A percentile compares a stretch with the other conserved stretches of the same genome.
phyloP scores from a whole-genome alignment of 2,113 vertebrate species.

The Syngnathoides biaculeatus region DNA sequence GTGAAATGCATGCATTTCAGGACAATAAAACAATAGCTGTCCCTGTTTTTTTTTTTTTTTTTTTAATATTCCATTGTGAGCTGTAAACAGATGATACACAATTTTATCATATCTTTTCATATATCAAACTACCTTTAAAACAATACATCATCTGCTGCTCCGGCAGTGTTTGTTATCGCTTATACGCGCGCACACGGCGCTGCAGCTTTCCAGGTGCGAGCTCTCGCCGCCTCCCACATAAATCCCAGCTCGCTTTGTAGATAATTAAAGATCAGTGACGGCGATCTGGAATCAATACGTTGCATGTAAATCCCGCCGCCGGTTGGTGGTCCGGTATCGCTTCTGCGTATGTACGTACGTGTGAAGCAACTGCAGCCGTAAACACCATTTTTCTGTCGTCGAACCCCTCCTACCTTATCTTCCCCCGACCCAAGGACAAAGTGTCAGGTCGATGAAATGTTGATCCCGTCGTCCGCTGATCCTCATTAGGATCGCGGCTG shows the following conservation, averaged over 20 bases:
- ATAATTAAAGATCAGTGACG: neutral
- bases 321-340: neutral
- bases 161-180: neutral
- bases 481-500: too few species aligned
- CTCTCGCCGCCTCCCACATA: neutral
- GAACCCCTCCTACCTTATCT: neutral
- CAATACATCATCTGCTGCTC: neutral
- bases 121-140: neutral
- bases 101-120: neutral
- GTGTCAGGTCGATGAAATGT: neutral
- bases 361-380: neutral
- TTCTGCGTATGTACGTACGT: neutral
- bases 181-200: too few species aligned
- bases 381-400: neutral
- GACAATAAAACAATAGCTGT: neutral
- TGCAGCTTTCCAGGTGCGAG: neutral
- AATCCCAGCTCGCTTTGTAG: conserved; percentile 1
- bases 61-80: neutral
- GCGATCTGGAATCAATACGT: conserved; percentile 3
- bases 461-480: neutral
- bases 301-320: neutral
- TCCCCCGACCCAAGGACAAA: neutral
- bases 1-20: too few species aligned
- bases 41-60: too few species aligned
- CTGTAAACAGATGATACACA: neutral